Base-by-base conservation (phyloP, 2,113 vertebrate species). In the Anas platyrhynchos region DNA sequence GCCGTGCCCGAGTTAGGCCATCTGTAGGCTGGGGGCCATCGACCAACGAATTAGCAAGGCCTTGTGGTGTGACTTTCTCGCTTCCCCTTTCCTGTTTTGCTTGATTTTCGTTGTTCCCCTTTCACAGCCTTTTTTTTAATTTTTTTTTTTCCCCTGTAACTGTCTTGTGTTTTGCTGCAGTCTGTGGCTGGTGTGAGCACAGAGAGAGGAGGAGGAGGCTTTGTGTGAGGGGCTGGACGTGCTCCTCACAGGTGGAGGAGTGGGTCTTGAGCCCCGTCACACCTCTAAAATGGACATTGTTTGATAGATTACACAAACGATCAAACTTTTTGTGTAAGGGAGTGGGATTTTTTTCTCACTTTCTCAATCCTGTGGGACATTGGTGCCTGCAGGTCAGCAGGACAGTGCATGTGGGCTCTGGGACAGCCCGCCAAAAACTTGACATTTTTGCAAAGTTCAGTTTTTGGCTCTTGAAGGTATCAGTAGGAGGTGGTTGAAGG, bases 41-140 rank as follows among this genome's bases (percentile, higher is more conserved):
- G 1, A 1, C 76, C 86, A 22, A 21, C 4, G 34, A 4, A 43
- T 13, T 2, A 0, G 34, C 50, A 0, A 2, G 4, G 86, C 55
- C 55, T 25, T 13, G 17, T 0, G 43, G n/a, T 1, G 41, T 2
- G 18, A 9, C 43, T 15, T 14, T 79, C 69, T 89, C 43, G 5
- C 75, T 93, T 81, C 81, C 63, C 69, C 62, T 89, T 93, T 75
- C 62, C 56, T 41, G 43, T 76, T 72, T 34, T 52, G 63, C 50
- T 52, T 7, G 31, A 5, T 18, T 27, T 16, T 62, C 61, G 1
- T 8, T 11, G 23, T 93, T 89, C 86, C 82, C 75, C 69, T 93
- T 89, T 76, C 17, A 4, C 0, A 15, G 46, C 32, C 5, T 58
- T 58, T 48, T 59, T 31, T 59, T 32, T 43, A 34, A 34, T 55